Evolutionary conservation across 2,797 vertebrate species (phyloP).

Genomic region (Chelmon rostratus): DNA sequence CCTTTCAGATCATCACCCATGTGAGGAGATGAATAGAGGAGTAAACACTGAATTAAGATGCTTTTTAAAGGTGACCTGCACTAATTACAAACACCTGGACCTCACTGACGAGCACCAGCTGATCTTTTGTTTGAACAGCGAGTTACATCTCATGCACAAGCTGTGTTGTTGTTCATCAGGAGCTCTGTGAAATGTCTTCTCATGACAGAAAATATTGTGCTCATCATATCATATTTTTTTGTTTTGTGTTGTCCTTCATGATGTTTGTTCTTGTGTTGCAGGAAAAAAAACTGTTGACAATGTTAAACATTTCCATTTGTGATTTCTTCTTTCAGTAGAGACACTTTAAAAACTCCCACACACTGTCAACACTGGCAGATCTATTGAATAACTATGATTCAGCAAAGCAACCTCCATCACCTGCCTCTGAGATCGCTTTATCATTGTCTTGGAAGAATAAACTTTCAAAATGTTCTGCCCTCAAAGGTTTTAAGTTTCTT

Average conservation of each 20-base stretch:
- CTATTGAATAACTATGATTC: background rate
- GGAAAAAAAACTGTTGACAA: background rate
- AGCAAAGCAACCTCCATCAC: background rate
- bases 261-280: background rate
- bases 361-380: background rate
- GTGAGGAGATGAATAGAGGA: background rate
- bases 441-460: background rate
- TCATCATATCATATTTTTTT: background rate
- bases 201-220: background rate
- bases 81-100: background rate
- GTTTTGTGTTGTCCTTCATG: background rate
- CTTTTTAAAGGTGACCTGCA: background rate
- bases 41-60: background rate
- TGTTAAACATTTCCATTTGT: background rate
- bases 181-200: background rate
- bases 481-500: background rate
- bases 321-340: conserved; percentile 16
- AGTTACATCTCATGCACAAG: too few relatives aligned
- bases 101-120: background rate
- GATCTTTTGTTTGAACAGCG: background rate
- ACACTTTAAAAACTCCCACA: background rate
- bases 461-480: background rate
- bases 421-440: background rate
- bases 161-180: background rate
- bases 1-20: background rate